A percentile compares a stretch with the other conserved stretches of the same genome.
These are phyloP conservation scores for Saiga tatarica DNA, from an alignment of 2,113 vertebrate species.

Conservation along the genomic window DNA sequence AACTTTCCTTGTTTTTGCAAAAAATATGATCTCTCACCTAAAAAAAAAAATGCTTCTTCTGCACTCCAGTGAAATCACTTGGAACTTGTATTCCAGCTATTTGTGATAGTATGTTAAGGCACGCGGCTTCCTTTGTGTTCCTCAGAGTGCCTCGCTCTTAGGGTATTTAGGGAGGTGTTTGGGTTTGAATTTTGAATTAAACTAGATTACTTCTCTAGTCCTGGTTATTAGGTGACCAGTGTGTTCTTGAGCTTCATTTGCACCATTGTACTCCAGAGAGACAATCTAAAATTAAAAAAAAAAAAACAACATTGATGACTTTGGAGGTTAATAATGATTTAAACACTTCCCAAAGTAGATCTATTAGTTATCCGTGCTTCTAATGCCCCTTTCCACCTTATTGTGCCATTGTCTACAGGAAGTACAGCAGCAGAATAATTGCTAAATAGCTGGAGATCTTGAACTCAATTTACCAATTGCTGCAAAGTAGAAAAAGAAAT, in stretches of 20 bases:
- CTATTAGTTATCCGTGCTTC: neutral
- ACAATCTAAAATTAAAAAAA: neutral
- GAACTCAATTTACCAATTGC: constrained; percentile 64
- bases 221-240: neutral
- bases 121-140: neutral
- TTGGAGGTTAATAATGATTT: constrained; percentile 29
- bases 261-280: neutral
- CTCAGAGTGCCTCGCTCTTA: neutral
- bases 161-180: neutral
- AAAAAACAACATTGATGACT: neutral
- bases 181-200: constrained; percentile 33
- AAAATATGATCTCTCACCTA: neutral
- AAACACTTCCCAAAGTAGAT: neutral
- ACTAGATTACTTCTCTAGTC: neutral
- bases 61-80: neutral
- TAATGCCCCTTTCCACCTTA: neutral
- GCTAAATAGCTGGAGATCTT: constrained; percentile 50
- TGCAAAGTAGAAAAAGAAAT: constrained; percentile 37
- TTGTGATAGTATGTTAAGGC: neutral
- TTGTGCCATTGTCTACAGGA: neutral
- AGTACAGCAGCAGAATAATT: constrained; percentile 40
- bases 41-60: neutral
- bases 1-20: neutral
- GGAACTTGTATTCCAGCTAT: neutral
- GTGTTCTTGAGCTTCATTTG: constrained; percentile 15